Evolutionary conservation across 2,888 invertebrate species (phyloP).

Genomic region (Oscheius myriophilus): DNA sequence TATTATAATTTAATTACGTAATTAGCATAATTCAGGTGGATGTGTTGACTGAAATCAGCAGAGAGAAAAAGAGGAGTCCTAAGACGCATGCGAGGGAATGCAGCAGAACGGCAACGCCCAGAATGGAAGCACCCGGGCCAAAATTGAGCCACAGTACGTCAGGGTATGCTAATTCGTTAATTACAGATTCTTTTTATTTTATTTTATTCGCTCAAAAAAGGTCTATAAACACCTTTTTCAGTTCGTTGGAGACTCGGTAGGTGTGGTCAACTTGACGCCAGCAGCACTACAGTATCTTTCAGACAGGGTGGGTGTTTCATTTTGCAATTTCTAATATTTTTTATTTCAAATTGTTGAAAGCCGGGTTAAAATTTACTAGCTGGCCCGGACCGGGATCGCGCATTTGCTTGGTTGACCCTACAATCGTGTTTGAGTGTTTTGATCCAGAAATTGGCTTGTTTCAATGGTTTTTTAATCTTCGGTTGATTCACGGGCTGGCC

Average conservation of each 20-base stretch:
- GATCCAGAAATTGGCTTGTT: too few species aligned
- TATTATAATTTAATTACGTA: too few species aligned
- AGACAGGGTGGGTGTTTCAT: conserved; percentile 35
- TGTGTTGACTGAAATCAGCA: background rate
- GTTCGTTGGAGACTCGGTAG: conserved; percentile 42
- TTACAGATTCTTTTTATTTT: background rate
- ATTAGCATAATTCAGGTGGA: background rate
- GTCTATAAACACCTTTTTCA: conserved; percentile 18
- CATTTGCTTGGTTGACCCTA: too few species aligned
- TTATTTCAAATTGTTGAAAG: background rate
- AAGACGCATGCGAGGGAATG: conserved; percentile 20
- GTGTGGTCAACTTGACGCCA: conserved; percentile 36
- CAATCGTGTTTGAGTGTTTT: too few species aligned
- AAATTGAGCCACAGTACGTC: conserved; percentile 30
- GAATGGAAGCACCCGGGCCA: conserved; percentile 20
- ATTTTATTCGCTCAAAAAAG: too few species aligned
- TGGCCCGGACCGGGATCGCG: too few species aligned
- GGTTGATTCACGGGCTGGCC: too few species aligned
- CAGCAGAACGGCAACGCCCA: conserved; percentile 24
- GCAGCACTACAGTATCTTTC: conserved; percentile 30
- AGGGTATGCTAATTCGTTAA: conserved; percentile 12
- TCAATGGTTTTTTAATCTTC: too few species aligned
- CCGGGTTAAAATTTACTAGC: too few species aligned
- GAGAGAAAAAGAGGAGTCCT: background rate
- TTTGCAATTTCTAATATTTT: too few species aligned